phyloP scores from a whole-genome alignment of 2,113 vertebrate genomes.

The Pseudorhombus dupliciocellatus region DNA sequence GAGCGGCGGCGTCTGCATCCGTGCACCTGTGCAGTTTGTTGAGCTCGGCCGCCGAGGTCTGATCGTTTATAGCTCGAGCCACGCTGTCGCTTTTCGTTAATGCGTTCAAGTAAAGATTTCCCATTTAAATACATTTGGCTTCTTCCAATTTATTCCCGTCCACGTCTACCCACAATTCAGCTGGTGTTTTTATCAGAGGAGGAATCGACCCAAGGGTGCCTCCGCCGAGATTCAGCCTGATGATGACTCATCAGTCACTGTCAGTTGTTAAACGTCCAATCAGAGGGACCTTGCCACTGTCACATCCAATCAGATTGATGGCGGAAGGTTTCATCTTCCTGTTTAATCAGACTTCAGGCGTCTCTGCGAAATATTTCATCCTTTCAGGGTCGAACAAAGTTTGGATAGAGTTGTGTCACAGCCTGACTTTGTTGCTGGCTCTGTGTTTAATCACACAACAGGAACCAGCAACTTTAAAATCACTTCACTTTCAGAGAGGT shows the following conservation, averaged over 20 bases:
- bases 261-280: slow-evolving; percentile 76
- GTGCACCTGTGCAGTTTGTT: slow-evolving; percentile 2
- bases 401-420: too few species aligned
- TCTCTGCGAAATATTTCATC: slow-evolving; percentile 41
- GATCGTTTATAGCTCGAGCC: slow-evolving; percentile 15
- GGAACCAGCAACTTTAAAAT: too few species aligned
- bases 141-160: not conserved
- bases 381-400: slow-evolving; percentile 7
- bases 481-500: not conserved
- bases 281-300: slow-evolving; percentile 74
- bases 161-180: slow-evolving; percentile 34
- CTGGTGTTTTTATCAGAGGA: slow-evolving; percentile 57
- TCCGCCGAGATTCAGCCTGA: not conserved
- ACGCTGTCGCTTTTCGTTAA: slow-evolving; percentile 16
- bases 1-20: slow-evolving; percentile 19
- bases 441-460: too few species aligned
- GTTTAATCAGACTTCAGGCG: slow-evolving; percentile 54
- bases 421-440: too few species aligned
- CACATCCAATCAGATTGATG: slow-evolving; percentile 69
- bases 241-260: slow-evolving; percentile 75
- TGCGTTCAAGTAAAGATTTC: slow-evolving; percentile 33
- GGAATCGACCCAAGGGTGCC: slow-evolving; percentile 53
- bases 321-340: slow-evolving; percentile 58
- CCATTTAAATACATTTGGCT: not conserved
- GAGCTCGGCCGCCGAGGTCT: slow-evolving; percentile 9